Evolutionary conservation across 1,140 invertebrate species (phyloP).

Genomic region (Ceratosolen fusciceps): DNA sequence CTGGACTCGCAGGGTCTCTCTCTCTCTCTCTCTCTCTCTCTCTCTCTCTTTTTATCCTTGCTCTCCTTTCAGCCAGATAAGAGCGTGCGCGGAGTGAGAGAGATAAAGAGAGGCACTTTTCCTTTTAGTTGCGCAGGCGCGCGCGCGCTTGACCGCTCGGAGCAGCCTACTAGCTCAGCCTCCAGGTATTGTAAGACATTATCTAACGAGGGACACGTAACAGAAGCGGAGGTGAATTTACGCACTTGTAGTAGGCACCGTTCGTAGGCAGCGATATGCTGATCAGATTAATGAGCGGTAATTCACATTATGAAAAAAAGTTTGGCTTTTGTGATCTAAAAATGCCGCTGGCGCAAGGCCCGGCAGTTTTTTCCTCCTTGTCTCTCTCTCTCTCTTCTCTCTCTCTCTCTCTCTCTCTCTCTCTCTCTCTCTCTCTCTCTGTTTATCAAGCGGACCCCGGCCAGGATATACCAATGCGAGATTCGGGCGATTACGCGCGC

Average conservation of each 20-base stretch:
- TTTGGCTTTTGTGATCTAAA: neutral
- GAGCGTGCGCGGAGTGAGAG: neutral
- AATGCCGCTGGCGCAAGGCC: neutral
- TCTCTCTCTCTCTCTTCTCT: no score
- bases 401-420: no score
- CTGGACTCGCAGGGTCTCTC: neutral
- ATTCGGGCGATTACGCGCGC: neutral
- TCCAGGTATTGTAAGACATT: constrained; percentile 4
- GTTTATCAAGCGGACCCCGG: neutral
- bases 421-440: no score
- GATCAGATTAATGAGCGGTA: neutral
- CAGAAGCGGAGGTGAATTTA: neutral
- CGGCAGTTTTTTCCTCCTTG: neutral
- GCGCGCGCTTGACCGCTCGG: neutral
- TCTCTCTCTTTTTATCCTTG: neutral
- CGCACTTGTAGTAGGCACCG: neutral
- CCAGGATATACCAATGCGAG: neutral
- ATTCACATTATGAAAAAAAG: constrained; percentile 7
- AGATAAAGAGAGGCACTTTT: neutral
- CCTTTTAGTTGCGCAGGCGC: neutral
- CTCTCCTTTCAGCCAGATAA: neutral
- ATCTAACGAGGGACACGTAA: neutral
- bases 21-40: no score
- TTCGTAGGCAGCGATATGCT: neutral
- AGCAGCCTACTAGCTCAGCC: no score